These are phyloP conservation scores for Nothoprocta perdicaria DNA, from an alignment of 2,113 vertebrate species.

Conservation along the genomic window DNA sequence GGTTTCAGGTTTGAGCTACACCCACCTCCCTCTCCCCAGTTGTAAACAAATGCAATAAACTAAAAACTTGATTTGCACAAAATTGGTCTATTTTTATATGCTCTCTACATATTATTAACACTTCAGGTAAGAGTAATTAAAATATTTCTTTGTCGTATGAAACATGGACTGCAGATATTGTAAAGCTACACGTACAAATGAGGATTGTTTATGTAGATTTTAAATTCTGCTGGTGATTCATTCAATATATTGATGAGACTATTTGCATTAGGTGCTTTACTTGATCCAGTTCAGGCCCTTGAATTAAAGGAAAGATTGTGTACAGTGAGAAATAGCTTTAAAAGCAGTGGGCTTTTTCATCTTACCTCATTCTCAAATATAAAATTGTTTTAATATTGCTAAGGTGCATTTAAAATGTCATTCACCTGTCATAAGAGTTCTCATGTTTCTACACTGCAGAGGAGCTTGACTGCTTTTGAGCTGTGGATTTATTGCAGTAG, in stretches of 20 bases:
- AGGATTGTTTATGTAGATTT: neutral
- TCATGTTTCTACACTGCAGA: neutral
- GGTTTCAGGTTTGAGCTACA: slow-evolving; percentile 64
- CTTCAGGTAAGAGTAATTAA: neutral
- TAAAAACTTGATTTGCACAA: slow-evolving; percentile 54
- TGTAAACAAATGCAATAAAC: slow-evolving; percentile 76
- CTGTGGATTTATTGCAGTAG: neutral
- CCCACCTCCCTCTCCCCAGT: neutral
- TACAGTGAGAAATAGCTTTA: neutral
- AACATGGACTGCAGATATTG: neutral
- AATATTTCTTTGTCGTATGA: neutral
- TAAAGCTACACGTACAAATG: neutral
- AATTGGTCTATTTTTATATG: slow-evolving; percentile 1
- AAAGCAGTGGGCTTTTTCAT: neutral
- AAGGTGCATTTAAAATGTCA: neutral
- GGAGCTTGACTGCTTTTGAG: neutral
- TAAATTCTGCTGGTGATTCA: neutral
- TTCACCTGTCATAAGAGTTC: neutral
- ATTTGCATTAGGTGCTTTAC: neutral
- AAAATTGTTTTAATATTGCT: neutral
- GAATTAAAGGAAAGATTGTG: neutral
- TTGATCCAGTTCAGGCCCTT: neutral
- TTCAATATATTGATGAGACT: neutral
- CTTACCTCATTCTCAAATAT: neutral
- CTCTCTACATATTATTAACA: neutral